These are phyloP conservation scores for Melanaphis sacchari DNA, from an alignment of 1,140 invertebrate genomes.

Conservation along the genomic window DNA sequence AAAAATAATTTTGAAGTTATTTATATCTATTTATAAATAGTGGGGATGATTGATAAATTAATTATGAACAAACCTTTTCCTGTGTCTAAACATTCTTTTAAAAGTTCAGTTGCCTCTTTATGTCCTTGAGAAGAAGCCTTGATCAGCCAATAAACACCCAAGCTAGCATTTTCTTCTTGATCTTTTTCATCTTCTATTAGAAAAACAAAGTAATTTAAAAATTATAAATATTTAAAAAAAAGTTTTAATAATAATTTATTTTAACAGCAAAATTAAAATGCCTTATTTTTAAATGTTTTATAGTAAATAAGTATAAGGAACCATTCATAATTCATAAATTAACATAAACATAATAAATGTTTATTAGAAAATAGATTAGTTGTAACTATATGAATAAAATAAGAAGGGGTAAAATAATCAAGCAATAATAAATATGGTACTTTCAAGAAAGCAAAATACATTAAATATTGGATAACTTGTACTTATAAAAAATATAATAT, in stretches of 20 bases:
- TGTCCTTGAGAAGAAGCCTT: conserved; percentile 90
- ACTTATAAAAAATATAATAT: no score
- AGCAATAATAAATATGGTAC: no score
- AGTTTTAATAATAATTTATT: neutral
- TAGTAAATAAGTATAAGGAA: neutral
- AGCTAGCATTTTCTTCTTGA: conserved; percentile 70
- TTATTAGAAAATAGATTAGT: no score
- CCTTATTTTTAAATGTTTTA: neutral
- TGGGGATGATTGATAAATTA: neutral
- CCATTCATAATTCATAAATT: neutral
- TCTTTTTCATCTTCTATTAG: conserved; percentile 67
- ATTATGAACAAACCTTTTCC: conserved; percentile 67
- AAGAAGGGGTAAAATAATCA: no score
- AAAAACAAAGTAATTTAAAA: conserved; percentile 36
- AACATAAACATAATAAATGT: no score
- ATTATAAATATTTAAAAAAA: conserved; percentile 51
- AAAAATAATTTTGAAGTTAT: neutral
- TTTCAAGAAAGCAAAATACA: no score
- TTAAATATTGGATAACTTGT: no score
- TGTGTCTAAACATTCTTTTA: conserved; percentile 78
- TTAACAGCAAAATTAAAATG: neutral
- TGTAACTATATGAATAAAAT: no score
- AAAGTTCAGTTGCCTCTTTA: conserved; percentile 79
- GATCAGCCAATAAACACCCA: conserved; percentile 86
- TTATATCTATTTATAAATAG: neutral